Evolutionary conservation across 2,113 vertebrate genomes (phyloP), one percentile per base, ranked within the genome.

Genomic region (Epinephelus fuscoguttatus): DNA sequence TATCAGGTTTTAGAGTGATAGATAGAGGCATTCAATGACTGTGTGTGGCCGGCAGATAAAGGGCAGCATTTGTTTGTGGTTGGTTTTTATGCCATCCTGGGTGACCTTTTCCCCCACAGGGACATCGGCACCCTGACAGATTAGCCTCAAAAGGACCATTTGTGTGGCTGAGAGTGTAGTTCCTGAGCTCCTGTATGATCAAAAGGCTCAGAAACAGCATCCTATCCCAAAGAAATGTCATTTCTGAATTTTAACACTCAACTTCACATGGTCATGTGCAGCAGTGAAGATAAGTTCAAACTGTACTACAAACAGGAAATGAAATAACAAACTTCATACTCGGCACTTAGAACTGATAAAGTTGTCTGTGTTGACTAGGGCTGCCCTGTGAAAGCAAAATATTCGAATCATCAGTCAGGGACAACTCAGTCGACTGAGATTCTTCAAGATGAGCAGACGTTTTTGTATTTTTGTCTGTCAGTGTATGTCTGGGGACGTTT

Each of bases 51-150:
- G 17, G 78, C 75, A 87, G 91, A 92, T 94, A 93, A 94, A 91
- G 85, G 88, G 69, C 84, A 82, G 80, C 40, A 64, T 92, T 93
- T 91, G 88, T 90, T 93, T 92, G 91, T 89, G 91, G 90, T 92
- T 72, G 57, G 78, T 86, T 90, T 89, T 86, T 88, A 87, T 89
- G 87, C 72, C 89, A 73, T 81, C 61, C 76, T 21, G 21, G 78
- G 45, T 75, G 80, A 90, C 89, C 84, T 87, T 76, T 78, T 66
- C 77, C 75, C 73, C 70, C 57, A 63, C 73, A 49, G 84, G 63
- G 81, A 85, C 75, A 79, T 85, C 83, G 56, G 79, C 63, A 84
- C 76, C 74, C 79, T 57, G 64, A 75, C 77, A 71, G 82, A 84
- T 86, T 63, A 68, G 62, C 80, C 85, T 88, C 85, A 83, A 89